phyloP scores from a whole-genome alignment of 2,113 vertebrate species.

The Python bivittatus region DNA sequence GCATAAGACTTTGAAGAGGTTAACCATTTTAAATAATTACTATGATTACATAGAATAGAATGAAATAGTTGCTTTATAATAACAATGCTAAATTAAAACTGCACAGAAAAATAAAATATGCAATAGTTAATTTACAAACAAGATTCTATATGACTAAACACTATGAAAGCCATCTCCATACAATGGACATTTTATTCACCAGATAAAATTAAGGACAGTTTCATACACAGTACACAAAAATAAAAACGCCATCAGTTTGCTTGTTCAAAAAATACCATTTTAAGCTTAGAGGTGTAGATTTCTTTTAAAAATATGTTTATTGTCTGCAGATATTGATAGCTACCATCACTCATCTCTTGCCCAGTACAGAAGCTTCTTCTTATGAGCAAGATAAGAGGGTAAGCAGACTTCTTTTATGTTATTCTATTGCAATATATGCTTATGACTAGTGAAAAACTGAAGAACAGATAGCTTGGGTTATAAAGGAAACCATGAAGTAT shows the following conservation, averaged over 20 bases:
- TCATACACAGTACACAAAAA: not conserved
- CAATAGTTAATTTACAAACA: conserved; percentile 8
- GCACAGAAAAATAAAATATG: not conserved
- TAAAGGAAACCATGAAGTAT: not conserved
- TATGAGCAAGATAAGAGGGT: conserved; percentile 97
- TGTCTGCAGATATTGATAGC: conserved; percentile 89
- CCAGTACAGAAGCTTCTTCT: conserved; percentile 91
- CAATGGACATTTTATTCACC: conserved; percentile 29
- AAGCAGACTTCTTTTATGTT: conserved; percentile 53
- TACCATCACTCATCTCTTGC: conserved; percentile 94
- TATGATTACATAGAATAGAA: not conserved
- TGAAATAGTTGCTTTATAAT: not conserved
- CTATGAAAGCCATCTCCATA: conserved; percentile 25
- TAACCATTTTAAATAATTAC: not conserved
- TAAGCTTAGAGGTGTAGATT: not conserved
- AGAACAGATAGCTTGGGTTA: not conserved
- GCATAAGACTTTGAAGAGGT: not conserved
- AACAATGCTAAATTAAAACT: not conserved
- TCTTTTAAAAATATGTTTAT: conserved; percentile 1
- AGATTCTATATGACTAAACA: conserved; percentile 37
- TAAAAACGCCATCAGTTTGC: not conserved
- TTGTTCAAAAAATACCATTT: not conserved
- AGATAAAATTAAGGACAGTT: conserved; percentile 1
- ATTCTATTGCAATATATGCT: not conserved
- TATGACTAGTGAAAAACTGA: not conserved